Evolutionary conservation across 2,797 vertebrate species (phyloP), one percentile per base, ranked within the genome.

Genomic region (Pygocentrus nattereri): DNA sequence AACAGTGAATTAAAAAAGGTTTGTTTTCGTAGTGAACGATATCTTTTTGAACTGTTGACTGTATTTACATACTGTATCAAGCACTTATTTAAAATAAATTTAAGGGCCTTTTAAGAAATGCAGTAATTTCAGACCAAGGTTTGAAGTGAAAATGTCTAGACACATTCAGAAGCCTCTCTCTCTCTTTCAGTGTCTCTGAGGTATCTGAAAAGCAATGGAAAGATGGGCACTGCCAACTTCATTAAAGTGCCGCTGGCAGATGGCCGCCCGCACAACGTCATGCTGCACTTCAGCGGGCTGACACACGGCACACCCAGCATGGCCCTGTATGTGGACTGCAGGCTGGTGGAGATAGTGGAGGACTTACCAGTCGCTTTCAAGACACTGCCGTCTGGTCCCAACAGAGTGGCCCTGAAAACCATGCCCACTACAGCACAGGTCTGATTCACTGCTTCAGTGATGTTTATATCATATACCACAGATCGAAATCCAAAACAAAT

Each of bases 311-410:
- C 90, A 0, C 93, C 93, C 82, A 92, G 92, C 0, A 82, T 96
- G 10, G 94, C 96, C 77, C 86, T 99, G 71, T 99, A 98, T 25
- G 50, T 98, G 70, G 98, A 99, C 94, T 99, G 98, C 84, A 90
- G 87, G 64, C 94, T 97, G 89, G 94, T 89, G 8, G 96, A 98
- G 87, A 94, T 93, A 0, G 8, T 96, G 86, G 91, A 95, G 74
- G 95, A 96, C 79, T 88, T 98, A 38, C 97, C 98, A 0, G 93
- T 94, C 78, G 94, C 93, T 0, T 97, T 98, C 84, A 95, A 95
- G n/a, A 91, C 89, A 0, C 90, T 97, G 5, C 91, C 92, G 1
- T 85, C 92, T 44, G 95, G 91, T 19, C 84, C 92, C 0, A 94
- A 91, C 23, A 87, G 87, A 1, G 90, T 98, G 74, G 96, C 96